Base-by-base conservation (phyloP, 2,113 vertebrate genomes). In the Varanus salvator region DNA sequence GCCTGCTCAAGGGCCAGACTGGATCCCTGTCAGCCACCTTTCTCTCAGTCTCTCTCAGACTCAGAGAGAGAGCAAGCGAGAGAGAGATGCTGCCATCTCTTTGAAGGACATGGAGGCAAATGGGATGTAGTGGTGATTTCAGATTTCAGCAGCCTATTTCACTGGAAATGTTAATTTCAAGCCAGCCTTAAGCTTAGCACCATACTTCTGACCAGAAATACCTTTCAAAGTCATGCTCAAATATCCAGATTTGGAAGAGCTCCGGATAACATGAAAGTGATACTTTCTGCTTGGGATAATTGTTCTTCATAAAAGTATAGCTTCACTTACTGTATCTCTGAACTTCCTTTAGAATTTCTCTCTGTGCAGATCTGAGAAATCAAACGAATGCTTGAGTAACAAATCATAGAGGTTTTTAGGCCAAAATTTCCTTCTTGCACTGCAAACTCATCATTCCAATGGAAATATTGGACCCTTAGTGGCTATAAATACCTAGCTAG, bases 401-500 rank as follows among this genome's bases (percentile, higher is more conserved):
- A 91, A 93, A 92, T 86, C 84, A 74, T 38, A 54, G 84, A 84
- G 25, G 72, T 85, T 92, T 60, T 84, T 89, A 84, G 71, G 78
- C 75, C 89, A 93, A 83, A 87, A 89, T 90, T 84, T 82, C 50
- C 72, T 86, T 85, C 72, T 89, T 94, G 92, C 82, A 89, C 88
- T 90, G 76, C 94, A 91, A 93, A 84, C 34, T 89, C 76, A 50
- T n/a, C 9, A 89, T 94, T 94, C 90, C 92, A 93, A 85, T 48
- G 80, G 92, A 93, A 94, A 66, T 29, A 89, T 60, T 1, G 1
- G 76, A 57, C 84, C 69, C 84, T 57, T 23, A 86, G 69, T 57
- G 50, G 29, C 93, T 93, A 94, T 95, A 96, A 95, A 94, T 95
- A 95, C 29, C 64, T 71, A 91, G 69, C 44, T 66, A 89, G 89